Percentiles rank a stretch among this genome's conserved stretches.
Evolutionary conservation across 92 coral and sea anemone genomes (phyloP).

Genomic region (Zoanthus sansibaricus): DNA sequence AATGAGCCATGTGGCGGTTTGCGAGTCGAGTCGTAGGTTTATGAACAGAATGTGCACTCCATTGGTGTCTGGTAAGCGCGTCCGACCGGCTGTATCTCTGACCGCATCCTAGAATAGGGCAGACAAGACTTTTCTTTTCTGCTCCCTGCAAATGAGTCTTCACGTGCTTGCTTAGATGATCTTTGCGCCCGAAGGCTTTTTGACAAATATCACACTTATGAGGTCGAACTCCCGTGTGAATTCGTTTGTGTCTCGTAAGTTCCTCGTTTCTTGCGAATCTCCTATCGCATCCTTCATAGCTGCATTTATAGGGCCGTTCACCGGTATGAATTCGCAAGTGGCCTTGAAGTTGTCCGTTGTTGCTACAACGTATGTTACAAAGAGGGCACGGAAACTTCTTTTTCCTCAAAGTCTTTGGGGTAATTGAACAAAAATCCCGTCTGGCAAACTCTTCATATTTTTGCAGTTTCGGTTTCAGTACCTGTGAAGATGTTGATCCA

Average conservation of each 20-base stretch:
- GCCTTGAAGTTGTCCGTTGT: constrained; percentile 94
- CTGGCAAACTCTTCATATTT: constrained; percentile 48
- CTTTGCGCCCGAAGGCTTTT: constrained; percentile 95
- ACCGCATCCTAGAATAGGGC: constrained; percentile 81
- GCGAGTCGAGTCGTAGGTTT: constrained; percentile 52
- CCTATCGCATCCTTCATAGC: constrained; percentile 82
- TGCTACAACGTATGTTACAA: constrained; percentile 92
- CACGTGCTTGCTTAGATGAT: constrained; percentile 88
- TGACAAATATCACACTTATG: constrained; percentile 88
- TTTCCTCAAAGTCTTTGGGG: constrained; percentile 70
- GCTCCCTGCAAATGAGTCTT: constrained; percentile 89
- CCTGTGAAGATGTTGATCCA: background rate
- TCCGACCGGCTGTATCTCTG: constrained; percentile 94
- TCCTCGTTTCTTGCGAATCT: constrained; percentile 97
- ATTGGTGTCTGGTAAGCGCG: constrained; percentile 85
- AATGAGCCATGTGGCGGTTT: constrained; percentile 24
- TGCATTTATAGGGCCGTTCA: constrained; percentile 84
- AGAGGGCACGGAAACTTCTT: constrained; percentile 92
- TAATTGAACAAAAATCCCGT: constrained; percentile 49
- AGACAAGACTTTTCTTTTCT: constrained; percentile 80
- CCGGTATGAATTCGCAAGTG: constrained; percentile 94
- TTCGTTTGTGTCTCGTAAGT: constrained; percentile 88
- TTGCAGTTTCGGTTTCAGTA: constrained; percentile 48
- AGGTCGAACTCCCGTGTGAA: constrained; percentile 93
- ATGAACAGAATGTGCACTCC: constrained; percentile 79